Conservation (phyloP, 2,797 vertebrate species). For the Phrynocephalus forsythii region DNA sequence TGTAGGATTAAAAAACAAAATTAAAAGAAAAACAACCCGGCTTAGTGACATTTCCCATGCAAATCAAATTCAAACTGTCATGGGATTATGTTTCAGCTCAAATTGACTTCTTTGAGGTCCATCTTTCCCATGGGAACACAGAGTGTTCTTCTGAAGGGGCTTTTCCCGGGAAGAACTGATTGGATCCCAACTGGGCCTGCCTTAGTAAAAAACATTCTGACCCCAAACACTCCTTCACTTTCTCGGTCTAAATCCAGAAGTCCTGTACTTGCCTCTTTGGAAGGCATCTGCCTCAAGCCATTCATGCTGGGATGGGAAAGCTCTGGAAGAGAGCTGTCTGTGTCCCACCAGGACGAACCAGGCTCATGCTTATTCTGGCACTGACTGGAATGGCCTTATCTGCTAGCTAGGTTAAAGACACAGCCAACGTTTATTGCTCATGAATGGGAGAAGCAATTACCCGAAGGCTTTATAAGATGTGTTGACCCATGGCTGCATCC, state of each 20-base stretch:
- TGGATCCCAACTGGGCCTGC: not conserved
- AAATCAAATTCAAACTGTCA: conserved; percentile 9
- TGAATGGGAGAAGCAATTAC: not conserved
- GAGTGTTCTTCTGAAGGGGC: not conserved
- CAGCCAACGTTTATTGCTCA: not conserved
- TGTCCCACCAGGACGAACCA: not conserved
- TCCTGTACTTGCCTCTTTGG: not conserved
- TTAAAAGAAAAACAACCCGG: not conserved
- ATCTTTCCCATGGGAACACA: not conserved
- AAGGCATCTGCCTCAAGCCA: not conserved
- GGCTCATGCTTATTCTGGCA: conserved; percentile 17
- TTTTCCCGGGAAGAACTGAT: not conserved
- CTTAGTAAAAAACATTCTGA: conserved; percentile 3
- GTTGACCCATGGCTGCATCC: too few relatives aligned
- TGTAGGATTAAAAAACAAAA: not conserved
- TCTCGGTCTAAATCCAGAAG: conserved; percentile 1
- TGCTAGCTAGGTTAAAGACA: not conserved
- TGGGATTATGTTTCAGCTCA: not conserved
- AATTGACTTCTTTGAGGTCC: not conserved
- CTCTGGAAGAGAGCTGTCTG: conserved; percentile 7
- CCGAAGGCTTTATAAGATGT: not conserved
- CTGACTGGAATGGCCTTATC: conserved; percentile 21
- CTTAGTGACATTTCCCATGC: not conserved
- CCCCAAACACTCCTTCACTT: not conserved
- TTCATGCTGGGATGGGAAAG: not conserved